A percentile compares a stretch with the other conserved stretches of the same genome.
Conservation (phyloP, 2,113 vertebrate genomes). For the Canis aureus region DNA sequence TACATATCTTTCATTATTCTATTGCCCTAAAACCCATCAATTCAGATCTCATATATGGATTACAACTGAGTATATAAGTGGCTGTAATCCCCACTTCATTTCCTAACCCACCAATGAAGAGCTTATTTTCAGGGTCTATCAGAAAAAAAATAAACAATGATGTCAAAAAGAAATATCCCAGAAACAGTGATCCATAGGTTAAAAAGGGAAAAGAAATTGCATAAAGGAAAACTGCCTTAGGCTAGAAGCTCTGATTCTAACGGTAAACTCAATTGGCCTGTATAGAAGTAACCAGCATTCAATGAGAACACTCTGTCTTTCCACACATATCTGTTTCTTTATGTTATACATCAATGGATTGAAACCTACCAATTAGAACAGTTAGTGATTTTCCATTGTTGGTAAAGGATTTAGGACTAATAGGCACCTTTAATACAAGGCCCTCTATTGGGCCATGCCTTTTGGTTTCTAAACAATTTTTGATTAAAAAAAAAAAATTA, state of each 20-base stretch:
- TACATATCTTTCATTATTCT: constrained; percentile 5
- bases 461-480: not conserved
- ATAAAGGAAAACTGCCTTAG: not conserved
- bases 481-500: not conserved
- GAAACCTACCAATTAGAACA: not conserved
- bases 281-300: not conserved
- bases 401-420: not conserved
- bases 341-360: not conserved
- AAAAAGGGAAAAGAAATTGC: not conserved
- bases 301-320: not conserved
- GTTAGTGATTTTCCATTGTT: not conserved
- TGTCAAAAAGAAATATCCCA: not conserved
- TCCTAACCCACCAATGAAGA: not conserved
- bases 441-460: not conserved
- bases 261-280: rapidly evolving
- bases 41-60: not conserved
- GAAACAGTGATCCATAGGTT: not conserved
- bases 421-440: not conserved
- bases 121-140: not conserved
- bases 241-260: not conserved
- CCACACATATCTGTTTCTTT: not conserved
- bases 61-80: not conserved
- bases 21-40: not conserved
- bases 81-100: not conserved
- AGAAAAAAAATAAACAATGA: not conserved